Conservation (phyloP, 2,113 vertebrate genomes). For the Marmota monax region DNA sequence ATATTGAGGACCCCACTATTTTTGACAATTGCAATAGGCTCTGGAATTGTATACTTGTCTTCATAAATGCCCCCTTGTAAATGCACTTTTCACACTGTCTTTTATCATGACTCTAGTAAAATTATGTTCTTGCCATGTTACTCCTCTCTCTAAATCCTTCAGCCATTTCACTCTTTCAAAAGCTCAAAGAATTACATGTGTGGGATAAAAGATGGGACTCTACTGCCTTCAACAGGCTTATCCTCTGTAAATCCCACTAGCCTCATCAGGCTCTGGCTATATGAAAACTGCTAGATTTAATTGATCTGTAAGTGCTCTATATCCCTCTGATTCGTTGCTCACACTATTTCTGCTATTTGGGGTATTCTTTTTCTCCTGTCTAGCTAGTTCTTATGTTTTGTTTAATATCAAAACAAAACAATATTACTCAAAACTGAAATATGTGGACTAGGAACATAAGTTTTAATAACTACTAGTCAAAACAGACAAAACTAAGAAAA, state of each 20-base stretch:
- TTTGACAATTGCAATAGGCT: not conserved
- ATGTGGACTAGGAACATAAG: not conserved
- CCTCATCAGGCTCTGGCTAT: not conserved
- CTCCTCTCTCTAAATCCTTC: not conserved
- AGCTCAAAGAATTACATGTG: not conserved
- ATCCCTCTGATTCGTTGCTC: not conserved
- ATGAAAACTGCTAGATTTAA: not conserved
- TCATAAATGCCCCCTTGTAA: not conserved
- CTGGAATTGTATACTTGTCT: not conserved
- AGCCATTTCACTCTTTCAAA: not conserved
- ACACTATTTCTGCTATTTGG: not conserved
- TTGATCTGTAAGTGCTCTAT: not conserved
- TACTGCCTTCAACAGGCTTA: not conserved
- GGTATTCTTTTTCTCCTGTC: not conserved
- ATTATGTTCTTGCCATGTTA: not conserved
- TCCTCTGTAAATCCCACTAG: not conserved
- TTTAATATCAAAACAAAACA: conserved; percentile 42
- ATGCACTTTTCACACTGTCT: not conserved
- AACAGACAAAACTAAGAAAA: not conserved
- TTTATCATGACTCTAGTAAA: not conserved
- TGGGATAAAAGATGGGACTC: not conserved
- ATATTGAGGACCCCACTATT: not conserved
- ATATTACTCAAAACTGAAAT: not conserved
- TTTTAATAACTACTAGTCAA: not conserved
- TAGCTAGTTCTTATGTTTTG: not conserved